Conservation (phyloP, 2,888 invertebrate genomes). For the Aspidiotus rigidus region DNA sequence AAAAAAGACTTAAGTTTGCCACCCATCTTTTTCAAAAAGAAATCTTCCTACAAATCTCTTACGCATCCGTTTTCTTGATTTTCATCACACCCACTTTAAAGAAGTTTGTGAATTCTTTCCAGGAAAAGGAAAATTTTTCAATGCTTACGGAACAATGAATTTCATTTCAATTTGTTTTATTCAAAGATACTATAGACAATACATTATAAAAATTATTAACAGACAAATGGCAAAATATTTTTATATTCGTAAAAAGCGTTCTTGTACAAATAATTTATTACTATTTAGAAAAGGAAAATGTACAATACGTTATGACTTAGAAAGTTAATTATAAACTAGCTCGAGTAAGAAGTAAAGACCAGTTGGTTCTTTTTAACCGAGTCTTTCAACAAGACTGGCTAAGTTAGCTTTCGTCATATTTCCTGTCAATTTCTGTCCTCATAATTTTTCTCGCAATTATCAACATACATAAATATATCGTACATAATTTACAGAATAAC, state of each 20-base stretch:
- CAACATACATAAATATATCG: constrained; percentile 29
- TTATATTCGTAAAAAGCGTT: constrained; percentile 31
- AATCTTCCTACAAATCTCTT: too few relatives aligned
- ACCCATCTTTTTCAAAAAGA: too few relatives aligned
- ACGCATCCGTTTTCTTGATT: too few relatives aligned
- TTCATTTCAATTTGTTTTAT: constrained; percentile 29
- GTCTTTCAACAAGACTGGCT: constrained; percentile 26
- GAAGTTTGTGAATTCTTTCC: too few relatives aligned
- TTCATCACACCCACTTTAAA: too few relatives aligned
- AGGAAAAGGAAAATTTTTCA: background rate
- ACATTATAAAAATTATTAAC: constrained; percentile 33
- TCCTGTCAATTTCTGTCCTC: background rate
- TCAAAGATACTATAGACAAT: constrained; percentile 32
- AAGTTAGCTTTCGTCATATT: constrained; percentile 20
- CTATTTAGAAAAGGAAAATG: constrained; percentile 33
- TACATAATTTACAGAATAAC: constrained; percentile 32
- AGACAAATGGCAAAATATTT: constrained; percentile 32
- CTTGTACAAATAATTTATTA: constrained; percentile 33
- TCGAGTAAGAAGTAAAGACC: constrained; percentile 33
- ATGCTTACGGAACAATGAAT: constrained; percentile 10
- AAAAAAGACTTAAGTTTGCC: too few relatives aligned
- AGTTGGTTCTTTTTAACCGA: constrained; percentile 29
- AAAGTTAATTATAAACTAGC: constrained; percentile 33
- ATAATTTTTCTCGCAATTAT: constrained; percentile 20
- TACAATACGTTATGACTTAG: constrained; percentile 32